phyloP scores from a whole-genome alignment of 2,113 vertebrate species.

The Eolophus roseicapilla region DNA sequence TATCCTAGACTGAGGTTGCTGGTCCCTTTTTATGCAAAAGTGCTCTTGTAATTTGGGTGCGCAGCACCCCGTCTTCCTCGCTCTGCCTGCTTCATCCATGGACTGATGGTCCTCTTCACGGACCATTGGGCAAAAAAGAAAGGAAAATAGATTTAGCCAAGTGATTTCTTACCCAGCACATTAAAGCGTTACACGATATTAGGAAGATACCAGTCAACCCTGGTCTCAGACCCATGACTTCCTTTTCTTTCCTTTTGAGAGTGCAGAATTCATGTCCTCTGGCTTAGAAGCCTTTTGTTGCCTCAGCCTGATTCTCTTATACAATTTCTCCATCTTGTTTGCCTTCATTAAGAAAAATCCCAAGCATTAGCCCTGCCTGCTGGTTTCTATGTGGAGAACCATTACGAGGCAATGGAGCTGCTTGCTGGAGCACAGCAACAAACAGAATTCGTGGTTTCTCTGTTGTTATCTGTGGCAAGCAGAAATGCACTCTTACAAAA shows the following conservation, averaged over 20 bases:
- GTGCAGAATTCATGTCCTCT: neutral
- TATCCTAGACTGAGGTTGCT: neutral
- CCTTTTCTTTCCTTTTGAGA: neutral
- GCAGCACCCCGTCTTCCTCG: neutral
- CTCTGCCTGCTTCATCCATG: neutral
- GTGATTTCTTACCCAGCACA: neutral
- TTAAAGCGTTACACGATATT: neutral
- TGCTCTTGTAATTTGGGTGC: neutral
- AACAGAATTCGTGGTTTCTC: neutral
- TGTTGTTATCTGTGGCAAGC: conserved; percentile 44
- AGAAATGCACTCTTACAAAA: conserved; percentile 37
- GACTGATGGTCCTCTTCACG: neutral
- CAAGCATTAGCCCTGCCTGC: neutral
- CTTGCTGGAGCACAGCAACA: neutral
- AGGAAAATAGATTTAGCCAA: neutral
- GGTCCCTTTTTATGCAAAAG: neutral
- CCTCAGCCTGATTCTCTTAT: neutral
- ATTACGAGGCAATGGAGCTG: conserved; percentile 9
- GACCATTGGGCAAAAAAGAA: neutral
- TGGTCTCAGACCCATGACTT: neutral
- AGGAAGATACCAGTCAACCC: neutral
- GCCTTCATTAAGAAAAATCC: neutral
- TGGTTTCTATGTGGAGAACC: conserved; percentile 4
- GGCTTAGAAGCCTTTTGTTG: neutral
- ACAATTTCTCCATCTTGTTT: neutral